These are phyloP conservation scores for Cariama cristata DNA, from an alignment of 2,113 vertebrate genomes.

Conservation along the genomic window DNA sequence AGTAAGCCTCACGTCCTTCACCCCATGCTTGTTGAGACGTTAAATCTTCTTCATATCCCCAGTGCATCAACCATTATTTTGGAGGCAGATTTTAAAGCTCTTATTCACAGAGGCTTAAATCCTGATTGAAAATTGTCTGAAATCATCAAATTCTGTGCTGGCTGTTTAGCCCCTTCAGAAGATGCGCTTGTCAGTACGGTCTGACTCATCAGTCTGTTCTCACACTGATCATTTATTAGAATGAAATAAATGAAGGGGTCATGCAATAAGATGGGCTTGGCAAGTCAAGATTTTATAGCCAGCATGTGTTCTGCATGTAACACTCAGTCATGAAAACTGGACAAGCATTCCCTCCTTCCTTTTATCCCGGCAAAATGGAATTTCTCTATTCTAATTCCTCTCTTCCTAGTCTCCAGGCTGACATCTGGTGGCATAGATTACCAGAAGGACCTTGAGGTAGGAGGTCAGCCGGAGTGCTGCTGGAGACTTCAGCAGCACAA, in stretches of 20 bases:
- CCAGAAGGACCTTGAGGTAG: background rate
- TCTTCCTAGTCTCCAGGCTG: background rate
- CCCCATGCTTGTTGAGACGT: background rate
- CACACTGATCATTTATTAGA: background rate
- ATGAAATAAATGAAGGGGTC: background rate
- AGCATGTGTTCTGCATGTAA: background rate
- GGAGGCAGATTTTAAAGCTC: conserved; percentile 20
- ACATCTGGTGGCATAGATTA: background rate
- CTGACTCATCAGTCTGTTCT: background rate
- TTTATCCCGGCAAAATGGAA: background rate
- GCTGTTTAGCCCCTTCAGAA: background rate
- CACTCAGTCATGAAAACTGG: background rate
- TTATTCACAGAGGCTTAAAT: background rate
- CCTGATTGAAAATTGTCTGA: background rate
- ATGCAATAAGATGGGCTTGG: background rate
- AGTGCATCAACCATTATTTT: background rate
- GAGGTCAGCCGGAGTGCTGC: background rate
- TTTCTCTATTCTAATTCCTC: background rate
- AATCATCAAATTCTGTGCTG: background rate
- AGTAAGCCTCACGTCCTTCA: background rate
- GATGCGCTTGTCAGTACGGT: background rate
- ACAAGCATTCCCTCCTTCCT: background rate
- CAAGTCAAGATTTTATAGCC: background rate
- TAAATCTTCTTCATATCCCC: background rate
- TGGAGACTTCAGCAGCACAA: background rate